Base-by-base conservation (phyloP, 2,113 vertebrate genomes). In the Poeciliopsis retropinna region DNA sequence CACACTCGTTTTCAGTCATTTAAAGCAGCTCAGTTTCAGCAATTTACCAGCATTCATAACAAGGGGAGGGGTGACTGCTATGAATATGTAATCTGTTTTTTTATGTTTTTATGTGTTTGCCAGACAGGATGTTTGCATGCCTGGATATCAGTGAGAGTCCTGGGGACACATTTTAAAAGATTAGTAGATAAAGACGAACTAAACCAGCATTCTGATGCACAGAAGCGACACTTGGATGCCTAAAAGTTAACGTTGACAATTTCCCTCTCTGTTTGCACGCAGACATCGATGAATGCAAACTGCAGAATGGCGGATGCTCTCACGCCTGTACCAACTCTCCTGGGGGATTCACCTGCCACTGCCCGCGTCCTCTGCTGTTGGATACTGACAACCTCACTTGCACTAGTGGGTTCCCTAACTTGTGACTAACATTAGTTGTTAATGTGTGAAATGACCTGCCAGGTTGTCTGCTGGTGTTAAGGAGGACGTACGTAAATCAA, bases 241-340 rank as follows among this genome's bases (percentile, higher is more conserved):
- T 15, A 30, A 67, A 69, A 30, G 27, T 41, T 27, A 0, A 37
- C 60, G 31, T 74, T 70, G 15, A 57, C 29, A n/a, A n/a, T 34
- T 30, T 72, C 22, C 70, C 13, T 76, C 7, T 29, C 15, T 25
- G 60, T 65, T n/a, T 81, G 29, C 60, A 25, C 61, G 25, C 64
- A 95, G 94, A 95, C 69, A 88, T 96, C 17, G 92, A 95, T 34
- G 95, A 95, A 87, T 96, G 95, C 87, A 95, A 95, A 83, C 91
- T 95, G 8, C 87, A 93, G 82, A 94, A 91, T 0, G 94, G 94
- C 0, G 93, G 92, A 68, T 96, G 95, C 76, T 95, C 94, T 67
- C 93, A 95, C 67, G 79, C 69, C 60, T 96, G 95, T 86, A 92
- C 75, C 73, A 95, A 95, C 91, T 86, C 85, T 57, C 86, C 85